Percentiles rank a stretch among this genome's conserved stretches.
These are phyloP conservation scores for Silurus meridionalis DNA, from an alignment of 2,113 vertebrate genomes.

Conservation along the genomic window DNA sequence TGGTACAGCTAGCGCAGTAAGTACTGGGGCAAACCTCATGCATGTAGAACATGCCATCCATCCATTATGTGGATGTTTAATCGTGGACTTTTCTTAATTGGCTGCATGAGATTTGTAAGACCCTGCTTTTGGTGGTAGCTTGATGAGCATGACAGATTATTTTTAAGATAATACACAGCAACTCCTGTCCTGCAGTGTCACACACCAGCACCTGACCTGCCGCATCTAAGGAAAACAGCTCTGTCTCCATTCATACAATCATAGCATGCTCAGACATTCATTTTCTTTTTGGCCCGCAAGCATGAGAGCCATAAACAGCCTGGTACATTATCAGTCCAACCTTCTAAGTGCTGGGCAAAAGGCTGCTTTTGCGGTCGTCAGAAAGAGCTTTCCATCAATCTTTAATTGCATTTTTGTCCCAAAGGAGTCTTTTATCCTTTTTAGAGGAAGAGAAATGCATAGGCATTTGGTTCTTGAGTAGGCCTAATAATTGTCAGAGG, in stretches of 20 bases:
- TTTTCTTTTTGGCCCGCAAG: not conserved
- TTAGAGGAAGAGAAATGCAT: constrained; percentile 4
- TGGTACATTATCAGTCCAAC: not conserved
- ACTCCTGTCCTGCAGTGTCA: not conserved
- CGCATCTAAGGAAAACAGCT: not conserved
- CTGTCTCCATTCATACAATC: constrained; percentile 9
- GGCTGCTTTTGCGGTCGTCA: not conserved
- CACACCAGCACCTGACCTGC: not conserved
- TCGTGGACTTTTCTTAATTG: not conserved
- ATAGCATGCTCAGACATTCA: not conserved
- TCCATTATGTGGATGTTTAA: not conserved
- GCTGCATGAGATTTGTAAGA: not conserved
- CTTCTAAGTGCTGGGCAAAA: not conserved
- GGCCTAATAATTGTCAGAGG: not conserved
- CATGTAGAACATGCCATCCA: constrained; percentile 31
- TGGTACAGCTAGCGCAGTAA: constrained; percentile 83
- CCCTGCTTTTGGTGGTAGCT: not conserved
- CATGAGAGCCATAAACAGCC: constrained; percentile 16
- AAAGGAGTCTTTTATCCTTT: not conserved
- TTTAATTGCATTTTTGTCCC: constrained; percentile 9
- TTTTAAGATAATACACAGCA: not conserved
- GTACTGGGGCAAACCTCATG: constrained; percentile 58
- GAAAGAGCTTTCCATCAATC: constrained; percentile 1
- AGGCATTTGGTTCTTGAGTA: not conserved
- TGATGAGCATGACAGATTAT: not conserved